Base-by-base conservation (phyloP, 1,140 invertebrate species). In the Adelges cooleyi region DNA sequence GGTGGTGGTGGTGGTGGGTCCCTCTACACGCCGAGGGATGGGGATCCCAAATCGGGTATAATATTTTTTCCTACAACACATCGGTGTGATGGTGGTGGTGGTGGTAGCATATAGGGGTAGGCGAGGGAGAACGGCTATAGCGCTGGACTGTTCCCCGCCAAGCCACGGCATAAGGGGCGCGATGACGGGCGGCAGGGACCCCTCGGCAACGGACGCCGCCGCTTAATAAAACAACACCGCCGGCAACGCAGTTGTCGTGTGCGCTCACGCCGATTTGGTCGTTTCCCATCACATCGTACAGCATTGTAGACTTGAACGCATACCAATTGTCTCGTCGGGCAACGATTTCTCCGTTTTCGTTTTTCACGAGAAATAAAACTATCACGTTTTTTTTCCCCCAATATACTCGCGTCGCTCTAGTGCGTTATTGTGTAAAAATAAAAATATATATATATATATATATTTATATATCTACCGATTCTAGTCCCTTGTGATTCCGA, bases 211-310 rank as follows among this genome's bases (percentile, higher is more conserved):
- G n/a, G n/a, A n/a, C n/a, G n/a, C n/a, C 40, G 27, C 27, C 40
- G 56, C 29, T 11, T 33, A 18, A 48, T 48, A 33, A 48, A 46
- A 62, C 56, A 48, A 62, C 56, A 20, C 38, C 56, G 56, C 56
- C 56, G 56, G 23, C 56, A 48, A 62, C 29, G 42, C 42, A 46
- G 56, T 62, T 48, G 56, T 62, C 56, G 56, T 62, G 56, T 48
- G 56, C 56, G 56, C 42, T 62, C 56, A 62, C 56, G 40, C 56
- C 56, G 56, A 62, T 62, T 62, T 62, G 46, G 56, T 62, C 56
- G 56, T 62, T 62, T 17, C 56, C 54, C 9, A 33, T 33, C 17
- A 11, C 56, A 25, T 33, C 11, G n/a, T n/a, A n/a, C n/a, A n/a
- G n/a, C n/a, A n/a, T n/a, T n/a, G n/a, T n/a, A n/a, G n/a, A n/a